phyloP scores from a whole-genome alignment of 2,888 invertebrate species.

The Andrena chrysosceles region DNA sequence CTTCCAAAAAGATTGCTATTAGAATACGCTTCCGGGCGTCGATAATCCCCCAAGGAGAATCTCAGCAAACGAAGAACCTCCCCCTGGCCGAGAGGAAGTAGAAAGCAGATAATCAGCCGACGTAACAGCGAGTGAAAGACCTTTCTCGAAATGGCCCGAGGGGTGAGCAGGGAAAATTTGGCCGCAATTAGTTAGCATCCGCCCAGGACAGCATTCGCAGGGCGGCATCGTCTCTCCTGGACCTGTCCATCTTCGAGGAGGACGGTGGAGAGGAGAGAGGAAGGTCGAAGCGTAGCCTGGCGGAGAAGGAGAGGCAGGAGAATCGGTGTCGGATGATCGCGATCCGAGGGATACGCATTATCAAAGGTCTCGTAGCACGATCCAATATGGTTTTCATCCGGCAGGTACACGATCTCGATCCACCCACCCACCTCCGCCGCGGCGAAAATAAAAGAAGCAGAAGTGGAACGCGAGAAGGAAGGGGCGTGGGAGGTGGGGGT shows the following conservation, averaged over 20 bases:
- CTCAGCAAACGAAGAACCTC: no score
- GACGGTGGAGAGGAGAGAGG: not conserved
- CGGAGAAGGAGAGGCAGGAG: constrained; percentile 3
- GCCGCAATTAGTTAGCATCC: constrained; percentile 55
- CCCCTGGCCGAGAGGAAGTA: constrained; percentile 4
- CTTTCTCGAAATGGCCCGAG: not conserved
- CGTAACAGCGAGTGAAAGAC: not conserved
- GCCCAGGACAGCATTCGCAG: not conserved
- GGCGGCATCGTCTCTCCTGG: constrained; percentile 9
- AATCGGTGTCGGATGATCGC: constrained; percentile 55
- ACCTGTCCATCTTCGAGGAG: not conserved
- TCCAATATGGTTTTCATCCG: constrained; percentile 52
- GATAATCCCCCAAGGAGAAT: not conserved
- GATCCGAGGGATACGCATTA: constrained; percentile 46
- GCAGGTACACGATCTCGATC: constrained; percentile 61
- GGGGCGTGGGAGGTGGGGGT: constrained; percentile 33
- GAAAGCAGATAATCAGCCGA: constrained; percentile 35
- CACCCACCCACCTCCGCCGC: constrained; percentile 40
- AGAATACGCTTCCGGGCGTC: constrained; percentile 37
- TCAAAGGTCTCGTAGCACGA: constrained; percentile 46
- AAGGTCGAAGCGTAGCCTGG: constrained; percentile 5
- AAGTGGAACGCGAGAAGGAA: constrained; percentile 29
- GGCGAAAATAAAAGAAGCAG: constrained; percentile 41
- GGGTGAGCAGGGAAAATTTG: constrained; percentile 41
- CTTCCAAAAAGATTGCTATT: not conserved